Conservation (phyloP, 2,797 vertebrate genomes). For the Leptatherina wallacei region DNA sequence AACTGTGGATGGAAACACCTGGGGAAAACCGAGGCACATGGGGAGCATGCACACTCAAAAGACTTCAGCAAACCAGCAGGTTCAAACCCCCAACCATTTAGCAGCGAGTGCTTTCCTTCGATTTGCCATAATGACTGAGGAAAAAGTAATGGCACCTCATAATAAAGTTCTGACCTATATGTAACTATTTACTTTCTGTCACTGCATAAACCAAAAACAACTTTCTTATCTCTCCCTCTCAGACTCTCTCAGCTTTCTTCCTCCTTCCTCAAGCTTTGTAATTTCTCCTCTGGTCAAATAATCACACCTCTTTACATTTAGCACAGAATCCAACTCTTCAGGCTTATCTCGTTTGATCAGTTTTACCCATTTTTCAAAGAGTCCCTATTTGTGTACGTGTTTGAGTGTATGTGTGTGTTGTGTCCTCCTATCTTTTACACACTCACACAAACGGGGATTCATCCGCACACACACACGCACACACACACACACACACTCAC, state of each 20-base stretch:
- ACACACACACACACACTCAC: constrained; percentile 15
- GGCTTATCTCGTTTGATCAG: constrained; percentile 58
- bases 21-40: background rate
- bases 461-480: too few relatives aligned
- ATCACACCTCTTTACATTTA: constrained; percentile 49
- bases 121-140: constrained; percentile 5
- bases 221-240: constrained; percentile 51
- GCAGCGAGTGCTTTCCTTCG: background rate
- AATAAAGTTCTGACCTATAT: constrained; percentile 32
- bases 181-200: constrained; percentile 25
- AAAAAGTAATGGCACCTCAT: constrained; percentile 34
- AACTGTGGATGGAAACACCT: constrained; percentile 8
- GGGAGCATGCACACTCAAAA: background rate
- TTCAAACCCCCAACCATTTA: background rate
- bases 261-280: constrained; percentile 29
- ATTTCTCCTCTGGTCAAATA: constrained; percentile 56
- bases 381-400: constrained; percentile 5
- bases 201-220: constrained; percentile 37
- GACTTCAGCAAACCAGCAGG: background rate
- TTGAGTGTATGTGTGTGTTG: constrained; percentile 44
- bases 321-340: constrained; percentile 45
- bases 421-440: constrained; percentile 42
- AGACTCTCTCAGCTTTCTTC: constrained; percentile 27
- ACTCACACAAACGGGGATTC: constrained; percentile 3
- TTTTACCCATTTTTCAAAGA: constrained; percentile 60